Evolutionary conservation across 1,140 invertebrate species (phyloP).

Genomic region (Neuroterus valhalla): DNA sequence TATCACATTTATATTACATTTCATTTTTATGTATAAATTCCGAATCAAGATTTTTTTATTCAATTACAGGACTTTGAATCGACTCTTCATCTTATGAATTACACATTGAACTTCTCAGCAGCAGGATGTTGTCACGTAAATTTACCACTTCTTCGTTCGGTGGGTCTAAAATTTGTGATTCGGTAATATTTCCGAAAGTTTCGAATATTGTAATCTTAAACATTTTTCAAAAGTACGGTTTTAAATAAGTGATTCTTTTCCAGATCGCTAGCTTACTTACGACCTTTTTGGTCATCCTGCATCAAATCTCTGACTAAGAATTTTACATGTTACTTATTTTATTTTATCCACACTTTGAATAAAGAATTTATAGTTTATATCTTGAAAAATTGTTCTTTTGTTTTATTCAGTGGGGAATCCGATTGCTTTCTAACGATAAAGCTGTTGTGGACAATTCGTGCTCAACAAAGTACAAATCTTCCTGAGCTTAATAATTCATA

Average conservation of each 20-base stretch:
- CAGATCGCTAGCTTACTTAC: conserved; percentile 61
- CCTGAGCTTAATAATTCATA: too few species aligned
- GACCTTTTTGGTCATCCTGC: conserved; percentile 68
- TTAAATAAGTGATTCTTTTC: conserved; percentile 38
- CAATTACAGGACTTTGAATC: conserved; percentile 56
- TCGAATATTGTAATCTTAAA: conserved; percentile 3
- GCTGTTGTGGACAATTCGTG: too few species aligned
- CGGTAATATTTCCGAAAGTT: background rate
- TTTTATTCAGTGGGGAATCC: too few species aligned
- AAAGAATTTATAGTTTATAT: too few species aligned
- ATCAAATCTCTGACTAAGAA: conserved; percentile 62
- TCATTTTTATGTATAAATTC: background rate
- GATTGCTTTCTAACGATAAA: too few species aligned
- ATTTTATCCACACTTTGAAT: too few species aligned
- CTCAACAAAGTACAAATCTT: too few species aligned
- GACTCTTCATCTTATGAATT: conserved; percentile 63
- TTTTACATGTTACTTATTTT: background rate
- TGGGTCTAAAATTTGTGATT: conserved; percentile 47
- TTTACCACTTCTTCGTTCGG: conserved; percentile 64
- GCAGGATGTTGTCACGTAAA: conserved; percentile 69
- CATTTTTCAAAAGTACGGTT: conserved; percentile 27
- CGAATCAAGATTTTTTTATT: conserved; percentile 9
- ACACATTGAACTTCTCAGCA: conserved; percentile 66
- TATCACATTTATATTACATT: background rate
- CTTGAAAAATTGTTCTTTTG: too few species aligned